Evolutionary conservation across 2,797 vertebrate genomes (phyloP), one percentile per base, ranked within the genome.

Genomic region (Avahi laniger): DNA sequence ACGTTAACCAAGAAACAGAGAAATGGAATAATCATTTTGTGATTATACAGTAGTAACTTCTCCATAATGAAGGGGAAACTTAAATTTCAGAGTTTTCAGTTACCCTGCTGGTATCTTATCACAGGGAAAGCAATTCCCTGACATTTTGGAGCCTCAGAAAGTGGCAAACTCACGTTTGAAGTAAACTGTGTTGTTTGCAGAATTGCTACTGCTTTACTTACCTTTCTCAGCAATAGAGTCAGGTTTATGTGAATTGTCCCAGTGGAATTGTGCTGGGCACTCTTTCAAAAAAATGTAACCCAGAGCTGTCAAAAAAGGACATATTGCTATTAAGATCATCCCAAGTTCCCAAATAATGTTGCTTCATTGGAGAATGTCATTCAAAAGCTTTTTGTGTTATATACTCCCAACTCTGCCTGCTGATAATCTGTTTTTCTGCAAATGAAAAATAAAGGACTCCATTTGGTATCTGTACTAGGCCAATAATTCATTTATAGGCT

Each of bases 1-100:
- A 91, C n/a, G 72, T 48, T 83, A 78, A 83, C 78, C 26, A 94
- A 92, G 84, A 93, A 95, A 81, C 48, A 79, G 61, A 67, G 35
- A 97, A 84, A 50, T 33, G 12, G 57, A 72, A 91, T 89, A 22
- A 69, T 59, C n/a, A 17, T 76, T 82, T 88, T 57, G 57, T 86
- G 48, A 63, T 92, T 83, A 20, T 72, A 78, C 5, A 46, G 52
- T 63, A 67, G 41, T 80, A 69, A 89, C 20, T 92, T 57, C 52
- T 96, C 46, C 28, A 70, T 8, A 70, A 70, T 73, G 41, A 88
- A 89, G 12, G 38, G 9, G 20, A 9, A 59, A 69, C 57, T 97
- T 85, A 92, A 52, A 92, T n/a, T 78, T 69, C 35, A 92, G 73
- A 70, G 46, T 79, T 94, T 82, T 28, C 82, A 54, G 50, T 69